Conservation (phyloP, 1,140 invertebrate genomes). For the Drosophila guanche region DNA sequence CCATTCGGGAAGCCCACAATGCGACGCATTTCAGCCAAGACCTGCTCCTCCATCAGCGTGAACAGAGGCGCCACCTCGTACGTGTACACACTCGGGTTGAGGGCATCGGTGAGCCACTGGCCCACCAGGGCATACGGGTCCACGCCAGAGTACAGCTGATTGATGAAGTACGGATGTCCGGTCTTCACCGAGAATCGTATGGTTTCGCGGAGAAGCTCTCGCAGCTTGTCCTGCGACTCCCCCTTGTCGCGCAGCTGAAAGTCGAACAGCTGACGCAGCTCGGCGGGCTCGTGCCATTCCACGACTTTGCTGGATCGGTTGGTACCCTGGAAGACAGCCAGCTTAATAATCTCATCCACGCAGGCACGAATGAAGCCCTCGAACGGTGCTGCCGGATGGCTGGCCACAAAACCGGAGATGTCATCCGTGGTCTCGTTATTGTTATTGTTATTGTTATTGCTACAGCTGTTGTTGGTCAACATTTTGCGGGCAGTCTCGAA, state of each 20-base stretch:
- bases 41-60: slow-evolving; percentile 92
- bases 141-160: slow-evolving; percentile 93
- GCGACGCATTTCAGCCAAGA: slow-evolving; percentile 91
- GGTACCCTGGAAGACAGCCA: slow-evolving; percentile 90
- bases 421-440: slow-evolving; percentile 40
- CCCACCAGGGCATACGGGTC: slow-evolving; percentile 93
- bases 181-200: slow-evolving; percentile 94
- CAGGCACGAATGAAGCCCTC: slow-evolving; percentile 89
- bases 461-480: slow-evolving; percentile 32
- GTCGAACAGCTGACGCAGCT: slow-evolving; percentile 87
- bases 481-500: slow-evolving; percentile 61
- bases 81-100: slow-evolving; percentile 95
- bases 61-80: slow-evolving; percentile 96
- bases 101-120: slow-evolving; percentile 93
- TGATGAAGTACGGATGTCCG: slow-evolving; percentile 93
- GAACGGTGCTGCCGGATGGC: slow-evolving; percentile 84
- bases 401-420: slow-evolving; percentile 61
- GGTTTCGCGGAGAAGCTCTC: slow-evolving; percentile 87
- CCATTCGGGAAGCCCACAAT: slow-evolving; percentile 92
- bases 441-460: slow-evolving; percentile 35
- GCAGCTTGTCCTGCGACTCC: slow-evolving; percentile 87
- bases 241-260: slow-evolving; percentile 86
- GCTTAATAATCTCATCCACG: slow-evolving; percentile 88
- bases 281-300: slow-evolving; percentile 89
- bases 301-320: slow-evolving; percentile 88